Percentiles rank a stretch among this genome's conserved stretches.
phyloP scores from a whole-genome alignment of 2,888 invertebrate species.

The Caenorhabditis sp. region DNA sequence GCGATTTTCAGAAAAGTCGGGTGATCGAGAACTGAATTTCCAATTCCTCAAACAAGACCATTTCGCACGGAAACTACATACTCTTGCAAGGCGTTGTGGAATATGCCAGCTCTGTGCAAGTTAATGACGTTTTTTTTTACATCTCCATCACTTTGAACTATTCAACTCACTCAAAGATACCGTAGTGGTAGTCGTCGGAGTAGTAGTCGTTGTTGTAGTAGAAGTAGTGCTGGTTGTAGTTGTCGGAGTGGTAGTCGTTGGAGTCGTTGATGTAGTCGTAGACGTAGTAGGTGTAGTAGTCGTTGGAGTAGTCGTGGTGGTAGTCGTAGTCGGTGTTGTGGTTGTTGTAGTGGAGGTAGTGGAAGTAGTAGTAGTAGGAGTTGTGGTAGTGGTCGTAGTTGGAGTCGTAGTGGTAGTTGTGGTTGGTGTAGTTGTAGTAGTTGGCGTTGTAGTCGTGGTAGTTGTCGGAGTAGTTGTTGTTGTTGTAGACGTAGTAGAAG shows the following conservation, averaged over 20 bases:
- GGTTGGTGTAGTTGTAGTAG: constrained; percentile 14
- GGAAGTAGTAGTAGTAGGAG: not conserved
- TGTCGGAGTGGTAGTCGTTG: not conserved
- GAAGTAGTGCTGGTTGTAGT: not conserved
- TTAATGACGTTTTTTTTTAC: not conserved
- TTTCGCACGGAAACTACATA: too few species aligned
- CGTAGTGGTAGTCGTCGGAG: constrained; percentile 2
- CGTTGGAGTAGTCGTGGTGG: not conserved
- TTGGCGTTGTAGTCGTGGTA: not conserved
- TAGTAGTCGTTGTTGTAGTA: constrained; percentile 11
- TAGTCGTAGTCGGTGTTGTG: not conserved
- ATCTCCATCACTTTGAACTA: too few species aligned
- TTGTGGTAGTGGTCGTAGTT: constrained; percentile 10
- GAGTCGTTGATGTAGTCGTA: not conserved
- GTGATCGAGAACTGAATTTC: too few species aligned
- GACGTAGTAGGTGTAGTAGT: constrained; percentile 1
- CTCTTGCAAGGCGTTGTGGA: too few species aligned
- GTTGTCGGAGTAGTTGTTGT: constrained; percentile 4
- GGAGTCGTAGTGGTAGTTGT: constrained; percentile 3
- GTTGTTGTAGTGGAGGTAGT: constrained; percentile 1
- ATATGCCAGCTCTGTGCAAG: too few species aligned
- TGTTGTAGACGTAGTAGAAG: not conserved
- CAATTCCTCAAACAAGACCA: too few species aligned
- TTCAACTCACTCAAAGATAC: not conserved
- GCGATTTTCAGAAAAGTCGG: too few species aligned